Base-by-base conservation (phyloP, 37 sponge, comb jelly and placozoan genomes). In the Mnemiopsis leidyi region DNA sequence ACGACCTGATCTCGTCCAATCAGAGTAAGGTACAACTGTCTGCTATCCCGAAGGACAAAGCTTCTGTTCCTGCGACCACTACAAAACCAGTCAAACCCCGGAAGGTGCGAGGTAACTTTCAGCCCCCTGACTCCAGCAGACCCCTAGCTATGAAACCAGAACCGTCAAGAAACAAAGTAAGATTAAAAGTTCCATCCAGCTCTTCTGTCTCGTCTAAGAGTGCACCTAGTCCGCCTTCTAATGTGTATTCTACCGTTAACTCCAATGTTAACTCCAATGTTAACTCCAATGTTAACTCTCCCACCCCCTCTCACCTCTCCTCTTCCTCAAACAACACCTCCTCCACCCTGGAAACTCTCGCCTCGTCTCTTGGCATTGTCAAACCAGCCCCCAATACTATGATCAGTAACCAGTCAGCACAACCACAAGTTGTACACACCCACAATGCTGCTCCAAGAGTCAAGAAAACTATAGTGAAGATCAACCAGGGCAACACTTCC, bases 11-110 rank as follows among this genome's bases (percentile, higher is more conserved):
- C 3, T 85, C 90, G 5, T 39, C 29, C 29, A 85, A 85, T 33
- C 38, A 85, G 26, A 85, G 61, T 18, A 85, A 85, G 61, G 90
- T 85, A 39, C 90, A 85, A 29, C 35, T 85, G 40, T 85, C 90
- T 36, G 90, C 90, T 37, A 40, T 40, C 23, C 40, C 40, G 7
- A 85, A 40, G 39, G 21, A 35, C 13, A 85, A 40, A 39, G 21
- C 90, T 20, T n/a, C 9, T 25, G 29, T 23, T 1, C 90, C 90
- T 7, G 36, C 90, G 2, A 33, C 36, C 25, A 85, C n/a, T 13
- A 21, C 90, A 1, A 85, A 85, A 40, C 90, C 38, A 21, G 26
- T 18, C 29, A 40, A 38, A 18, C 90, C 90, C 24, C 38, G 39
- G 90, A 85, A 85, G 23, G 9, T 13, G 13, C 61, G 61, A 5